Base-by-base conservation (phyloP, 2,113 vertebrate genomes). In the Podilymbus podiceps region DNA sequence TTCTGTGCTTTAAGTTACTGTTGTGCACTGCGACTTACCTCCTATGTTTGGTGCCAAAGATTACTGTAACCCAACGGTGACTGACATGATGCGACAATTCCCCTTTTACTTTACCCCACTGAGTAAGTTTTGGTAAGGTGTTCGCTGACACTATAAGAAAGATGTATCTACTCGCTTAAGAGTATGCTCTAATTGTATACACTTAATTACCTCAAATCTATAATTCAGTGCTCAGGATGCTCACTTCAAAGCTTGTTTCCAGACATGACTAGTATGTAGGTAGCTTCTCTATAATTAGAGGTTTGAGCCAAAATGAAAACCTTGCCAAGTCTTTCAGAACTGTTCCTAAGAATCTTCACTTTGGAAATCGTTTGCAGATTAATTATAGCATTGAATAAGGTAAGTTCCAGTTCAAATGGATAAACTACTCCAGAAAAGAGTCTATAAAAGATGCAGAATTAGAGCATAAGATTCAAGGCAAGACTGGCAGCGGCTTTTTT, bases 231-330 rank as follows among this genome's bases (percentile, higher is more conserved):
- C 62, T 68, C 58, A 52, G 69, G 62, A 86, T 85, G 87, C 35
- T 93, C 56, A 73, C 93, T 85, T 95, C 91, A 96, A 93, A 96
- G 87, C 30, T 25, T 31, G 21, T 46, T 91, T 89, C 69, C 79
- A 93, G 81, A 72, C 77, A 18, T 8, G 6, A 75, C 44, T n/a
- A 20, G 60, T 25, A 40, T 3, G 3, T 14, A 52, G 2, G 5
- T 3, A 71, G 90, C 56, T 44, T 49, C 83, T 87, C 80, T 91
- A 7, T 90, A 96, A 94, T 89, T 91, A 93, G 15, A 75, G 25
- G 31, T 73, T 79, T 80, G 42, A 92, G 75, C 38, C 78, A 40
- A 83, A 76, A 85, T 80, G 35, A 93, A 62, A 90, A 38, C 69
- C 64, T 58, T 85, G 73, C 31, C 56, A 62, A 64, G 68, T 21